Evolutionary conservation across 2,888 invertebrate genomes (phyloP), one percentile per base, ranked within the genome.

Genomic region (Isoperla grammatica): DNA sequence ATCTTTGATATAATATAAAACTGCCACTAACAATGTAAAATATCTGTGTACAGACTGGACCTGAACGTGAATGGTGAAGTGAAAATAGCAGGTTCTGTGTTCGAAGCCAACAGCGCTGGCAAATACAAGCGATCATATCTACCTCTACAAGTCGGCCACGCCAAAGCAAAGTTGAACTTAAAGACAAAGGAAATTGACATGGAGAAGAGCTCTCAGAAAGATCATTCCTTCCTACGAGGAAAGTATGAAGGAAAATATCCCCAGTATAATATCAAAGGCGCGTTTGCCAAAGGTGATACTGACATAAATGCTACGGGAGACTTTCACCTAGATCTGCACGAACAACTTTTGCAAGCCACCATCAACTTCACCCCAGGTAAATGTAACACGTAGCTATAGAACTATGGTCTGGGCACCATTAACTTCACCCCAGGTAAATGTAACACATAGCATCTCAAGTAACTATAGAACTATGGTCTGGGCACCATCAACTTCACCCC

Each of bases 361-460:
- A 75, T 88, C 69, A 77, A 89, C 78, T 69, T 88, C 74, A 89
- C 87, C 65, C 78, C 81, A 76, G 70, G 78, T 81, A 64, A 78
- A 29, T n/a, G n/a, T 29, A 29, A 29, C 5, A 29, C 29, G 29
- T 8, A 4, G n/a, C n/a, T n/a, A n/a, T n/a, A n/a, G n/a, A n/a
- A n/a, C n/a, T n/a, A n/a, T n/a, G n/a, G n/a, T n/a, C n/a, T n/a
- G n/a, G n/a, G n/a, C n/a, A n/a, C n/a, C n/a, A n/a, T n/a, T n/a
- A n/a, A n/a, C n/a, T n/a, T n/a, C n/a, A n/a, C n/a, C n/a, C n/a
- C n/a, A n/a, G n/a, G n/a, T n/a, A n/a, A n/a, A n/a, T n/a, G n/a
- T n/a, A n/a, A n/a, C n/a, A n/a, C n/a, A n/a, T n/a, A n/a, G n/a
- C n/a, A n/a, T n/a, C n/a, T n/a, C n/a, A n/a, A n/a, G n/a, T n/a